phyloP scores from a whole-genome alignment of 1,140 invertebrate genomes.

The Drosophila serrata region DNA sequence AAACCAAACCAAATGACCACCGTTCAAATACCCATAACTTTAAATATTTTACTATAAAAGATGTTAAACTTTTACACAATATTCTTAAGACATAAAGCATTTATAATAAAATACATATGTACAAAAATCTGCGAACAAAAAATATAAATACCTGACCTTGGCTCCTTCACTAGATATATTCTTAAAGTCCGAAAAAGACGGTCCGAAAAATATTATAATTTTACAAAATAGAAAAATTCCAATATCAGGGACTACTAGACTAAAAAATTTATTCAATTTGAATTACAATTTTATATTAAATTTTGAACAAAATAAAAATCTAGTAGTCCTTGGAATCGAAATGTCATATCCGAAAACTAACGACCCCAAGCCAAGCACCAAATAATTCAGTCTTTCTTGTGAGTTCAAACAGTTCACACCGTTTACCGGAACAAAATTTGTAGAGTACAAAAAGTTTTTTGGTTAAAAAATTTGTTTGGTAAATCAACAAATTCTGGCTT shows the following conservation, averaged over 20 bases:
- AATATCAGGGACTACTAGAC: not conserved
- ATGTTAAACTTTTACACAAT: too few species aligned
- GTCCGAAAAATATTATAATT: too few species aligned
- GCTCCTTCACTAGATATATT: too few species aligned
- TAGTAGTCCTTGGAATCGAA: constrained; percentile 8
- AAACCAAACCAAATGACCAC: too few species aligned
- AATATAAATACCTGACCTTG: too few species aligned
- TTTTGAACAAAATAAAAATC: not conserved
- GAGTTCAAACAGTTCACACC: constrained; percentile 25
- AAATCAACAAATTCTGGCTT: not conserved
- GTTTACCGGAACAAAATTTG: constrained; percentile 28
- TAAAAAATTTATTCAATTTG: not conserved
- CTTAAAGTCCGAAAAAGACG: too few species aligned
- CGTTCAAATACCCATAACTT: too few species aligned
- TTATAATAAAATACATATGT: too few species aligned
- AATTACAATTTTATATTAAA: too few species aligned
- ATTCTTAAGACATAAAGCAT: too few species aligned
- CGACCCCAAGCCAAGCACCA: not conserved
- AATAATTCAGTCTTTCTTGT: constrained; percentile 8
- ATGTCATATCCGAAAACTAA: constrained; percentile 5
- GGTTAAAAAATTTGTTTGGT: not conserved
- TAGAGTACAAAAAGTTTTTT: not conserved
- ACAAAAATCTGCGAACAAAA: too few species aligned
- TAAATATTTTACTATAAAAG: too few species aligned
- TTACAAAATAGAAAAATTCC: not conserved